Conservation (phyloP, 2,888 invertebrate genomes). For the Drosophila neotestacea region DNA sequence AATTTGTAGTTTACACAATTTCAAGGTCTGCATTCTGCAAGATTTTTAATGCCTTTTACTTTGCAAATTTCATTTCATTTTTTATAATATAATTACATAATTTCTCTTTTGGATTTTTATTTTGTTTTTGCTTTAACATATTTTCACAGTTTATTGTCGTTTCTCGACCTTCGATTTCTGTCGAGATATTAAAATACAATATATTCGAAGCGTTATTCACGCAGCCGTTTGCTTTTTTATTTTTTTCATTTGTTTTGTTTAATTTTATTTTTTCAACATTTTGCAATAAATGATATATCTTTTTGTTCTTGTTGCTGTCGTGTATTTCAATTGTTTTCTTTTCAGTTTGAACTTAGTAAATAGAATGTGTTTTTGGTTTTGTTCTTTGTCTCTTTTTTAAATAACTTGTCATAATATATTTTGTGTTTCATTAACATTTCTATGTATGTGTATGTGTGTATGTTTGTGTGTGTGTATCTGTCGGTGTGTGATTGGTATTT, state of each 20-base stretch:
- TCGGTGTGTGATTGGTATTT: slow-evolving; percentile 39
- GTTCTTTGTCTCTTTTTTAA: slow-evolving; percentile 52
- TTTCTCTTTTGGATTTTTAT: slow-evolving; percentile 45
- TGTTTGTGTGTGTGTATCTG: slow-evolving; percentile 22
- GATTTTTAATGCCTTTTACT: slow-evolving; percentile 50
- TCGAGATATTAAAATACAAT: slow-evolving; percentile 85
- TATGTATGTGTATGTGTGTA: slow-evolving; percentile 29
- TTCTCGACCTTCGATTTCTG: slow-evolving; percentile 85
- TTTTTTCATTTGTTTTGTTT: slow-evolving; percentile 53
- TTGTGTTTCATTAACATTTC: slow-evolving; percentile 66
- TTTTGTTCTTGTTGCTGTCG: slow-evolving; percentile 54
- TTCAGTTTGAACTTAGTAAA: slow-evolving; percentile 70
- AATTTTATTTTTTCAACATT: slow-evolving; percentile 57
- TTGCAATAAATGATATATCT: slow-evolving; percentile 74
- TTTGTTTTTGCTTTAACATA: slow-evolving; percentile 64
- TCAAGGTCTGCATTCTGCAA: slow-evolving; percentile 60
- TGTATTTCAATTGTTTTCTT: slow-evolving; percentile 62
- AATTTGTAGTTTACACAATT: slow-evolving; percentile 79
- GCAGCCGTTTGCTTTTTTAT: slow-evolving; percentile 55
- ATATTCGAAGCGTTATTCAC: slow-evolving; percentile 66
- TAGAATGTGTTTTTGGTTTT: slow-evolving; percentile 53
- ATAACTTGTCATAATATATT: slow-evolving; percentile 73
- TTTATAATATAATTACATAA: slow-evolving; percentile 75
- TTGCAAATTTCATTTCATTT: slow-evolving; percentile 59
- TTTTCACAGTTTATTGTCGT: slow-evolving; percentile 86